These are phyloP conservation scores for Actenoides lindsayi DNA, from an alignment of 2,113 vertebrate genomes.

Conservation along the genomic window DNA sequence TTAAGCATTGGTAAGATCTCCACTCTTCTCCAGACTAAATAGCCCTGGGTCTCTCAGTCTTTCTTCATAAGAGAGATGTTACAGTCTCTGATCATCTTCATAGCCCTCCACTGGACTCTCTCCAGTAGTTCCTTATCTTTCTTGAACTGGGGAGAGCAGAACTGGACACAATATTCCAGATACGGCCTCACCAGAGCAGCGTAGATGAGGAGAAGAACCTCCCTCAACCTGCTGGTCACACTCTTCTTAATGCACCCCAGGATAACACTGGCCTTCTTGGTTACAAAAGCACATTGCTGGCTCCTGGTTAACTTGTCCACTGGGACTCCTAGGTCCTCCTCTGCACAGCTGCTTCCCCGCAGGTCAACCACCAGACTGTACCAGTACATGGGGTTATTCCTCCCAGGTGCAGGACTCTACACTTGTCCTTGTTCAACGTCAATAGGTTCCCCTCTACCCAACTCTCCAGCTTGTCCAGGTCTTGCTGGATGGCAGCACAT, in stretches of 20 bases:
- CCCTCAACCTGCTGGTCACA: not conserved
- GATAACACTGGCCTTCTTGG: not conserved
- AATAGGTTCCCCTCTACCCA: not conserved
- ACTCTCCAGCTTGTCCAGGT: not conserved
- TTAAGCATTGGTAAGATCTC: not conserved
- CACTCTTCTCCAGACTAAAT: not conserved
- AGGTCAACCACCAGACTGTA: not conserved
- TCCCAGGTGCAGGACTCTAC: not conserved
- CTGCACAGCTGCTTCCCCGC: not conserved
- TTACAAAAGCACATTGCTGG: not conserved
- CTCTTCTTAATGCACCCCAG: not conserved
- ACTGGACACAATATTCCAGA: not conserved
- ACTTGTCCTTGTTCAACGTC: not conserved
- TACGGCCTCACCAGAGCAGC: not conserved
- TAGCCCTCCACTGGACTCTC: not conserved
- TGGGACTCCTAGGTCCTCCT: not conserved
- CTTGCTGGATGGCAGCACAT: not conserved
- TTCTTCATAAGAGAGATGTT: too few relatives aligned
- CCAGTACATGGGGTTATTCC: not conserved
- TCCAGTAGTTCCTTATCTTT: not conserved
- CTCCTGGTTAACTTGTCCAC: not conserved
- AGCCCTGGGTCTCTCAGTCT: not conserved
- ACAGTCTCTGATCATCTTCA: not conserved
- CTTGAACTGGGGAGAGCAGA: not conserved
- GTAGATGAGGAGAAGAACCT: not conserved